Base-by-base conservation (phyloP, 2,888 invertebrate species). In the Pardosa pseudoannulata region DNA sequence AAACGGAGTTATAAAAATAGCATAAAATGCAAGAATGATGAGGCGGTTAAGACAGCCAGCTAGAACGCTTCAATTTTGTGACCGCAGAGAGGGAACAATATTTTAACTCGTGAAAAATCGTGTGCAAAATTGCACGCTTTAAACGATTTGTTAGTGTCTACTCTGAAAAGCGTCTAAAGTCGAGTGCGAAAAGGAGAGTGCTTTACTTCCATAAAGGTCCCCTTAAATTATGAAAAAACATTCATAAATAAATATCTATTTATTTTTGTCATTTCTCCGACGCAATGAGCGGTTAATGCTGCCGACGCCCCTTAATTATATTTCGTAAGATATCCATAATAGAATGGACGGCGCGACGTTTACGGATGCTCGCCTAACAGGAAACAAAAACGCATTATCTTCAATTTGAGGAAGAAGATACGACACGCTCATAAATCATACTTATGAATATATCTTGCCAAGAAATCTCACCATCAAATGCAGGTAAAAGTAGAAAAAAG, bases 241-340 rank as follows among this genome's bases (percentile, higher is more conserved):
- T 19, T 67, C 23, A 67, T 67, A 67, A 67, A 67, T 67, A 67
- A 67, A 67, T 67, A 67, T 67, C 31, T 67, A 67, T 67, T 67
- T 67, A 67, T 67, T 67, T 46, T 67, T 67, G 36, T 67, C 36
- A 67, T 32, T 23, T 36, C 23, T 56, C 67, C 36, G 67, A 65
- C 16, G 36, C 32, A 67, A 19, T 19, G 16, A 32, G 67, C 67
- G 67, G 67, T 67, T 36, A 32, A 67, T 67, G 16, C 36, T 32
- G 67, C 32, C 67, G 36, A 67, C 67, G 67, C 67, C 67, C 67
- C 31, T 67, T 67, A 67, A 67, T 56, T 67, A 67, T 32, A 32
- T 67, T 67, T 67, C 36, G 67, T 19, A 13, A 65, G 31, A 29
- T 31, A 65, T 65, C 65, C 16, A 46, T 67, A 67, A 67, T 67